Percentiles rank a stretch among this genome's conserved stretches.
Evolutionary conservation across 2,113 vertebrate genomes (phyloP).

Genomic region (Pontoporia blainvillei): DNA sequence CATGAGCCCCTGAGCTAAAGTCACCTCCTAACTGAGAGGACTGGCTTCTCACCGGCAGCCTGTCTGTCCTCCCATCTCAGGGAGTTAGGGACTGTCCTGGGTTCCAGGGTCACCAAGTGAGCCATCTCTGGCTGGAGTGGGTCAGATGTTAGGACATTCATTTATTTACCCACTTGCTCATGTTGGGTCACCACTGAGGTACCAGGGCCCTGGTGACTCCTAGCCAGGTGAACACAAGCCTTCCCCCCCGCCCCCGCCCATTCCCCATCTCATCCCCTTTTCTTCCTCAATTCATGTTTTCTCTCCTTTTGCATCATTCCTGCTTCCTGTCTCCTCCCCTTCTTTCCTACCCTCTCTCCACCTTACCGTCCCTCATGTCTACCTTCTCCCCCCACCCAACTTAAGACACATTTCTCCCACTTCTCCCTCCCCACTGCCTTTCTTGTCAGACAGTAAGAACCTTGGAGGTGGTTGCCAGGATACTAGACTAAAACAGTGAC

Average conservation of each 20-base stretch:
- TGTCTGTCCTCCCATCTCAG: not conserved
- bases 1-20: not conserved
- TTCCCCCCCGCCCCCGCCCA: not conserved
- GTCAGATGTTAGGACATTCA: not conserved
- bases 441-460: not conserved
- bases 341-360: not conserved
- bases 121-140: not conserved
- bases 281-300: not conserved
- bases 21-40: not conserved
- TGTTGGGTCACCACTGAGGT: not conserved
- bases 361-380: not conserved
- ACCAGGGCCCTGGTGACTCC: slow-evolving; percentile 59
- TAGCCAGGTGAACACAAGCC: not conserved
- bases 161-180: not conserved
- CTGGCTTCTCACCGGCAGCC: no score
- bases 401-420: not conserved
- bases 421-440: not conserved
- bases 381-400: not conserved
- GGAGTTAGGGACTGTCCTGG: not conserved
- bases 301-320: not conserved
- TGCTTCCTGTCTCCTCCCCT: not conserved
- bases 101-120: not conserved
- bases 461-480: slow-evolving; percentile 25
- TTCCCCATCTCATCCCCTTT: not conserved
- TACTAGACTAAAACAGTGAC: not conserved